Base-by-base conservation (phyloP, 2,113 vertebrate genomes). In the Cairina moschata region DNA sequence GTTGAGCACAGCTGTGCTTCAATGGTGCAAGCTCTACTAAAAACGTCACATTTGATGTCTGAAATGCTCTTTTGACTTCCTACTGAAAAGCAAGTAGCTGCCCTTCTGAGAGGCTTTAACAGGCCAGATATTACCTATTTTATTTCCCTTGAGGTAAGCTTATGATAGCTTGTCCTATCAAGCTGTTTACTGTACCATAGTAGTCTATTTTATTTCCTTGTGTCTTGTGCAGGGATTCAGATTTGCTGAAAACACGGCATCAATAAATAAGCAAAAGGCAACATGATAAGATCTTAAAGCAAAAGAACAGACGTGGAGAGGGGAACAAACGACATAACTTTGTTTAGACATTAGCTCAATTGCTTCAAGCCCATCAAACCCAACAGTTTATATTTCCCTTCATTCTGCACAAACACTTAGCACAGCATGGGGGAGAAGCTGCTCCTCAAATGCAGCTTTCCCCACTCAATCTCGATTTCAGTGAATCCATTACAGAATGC, bases 41-140 rank as follows among this genome's bases (percentile, higher is more conserved):
- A 96, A 94, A 89, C 62, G 74, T 92, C 89, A 87, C 31, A 66
- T 92, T 96, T 94, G 91, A 90, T 95, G 87, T 82, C 87, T 85
- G 73, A n/a, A 67, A 58, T 67, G 86, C 58, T 91, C 8, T 73
- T 84, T 75, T 55, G 78, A 94, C 52, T 69, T 94, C 62, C 58
- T 68, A 69, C 78, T 80, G 78, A 78, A 92, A 94, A 93, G 22
- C 59, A 86, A 92, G 67, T 63, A n/a, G 42, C 84, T 91, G 38
- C 17, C 58, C 84, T 91, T 94, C 62, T 91, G 84, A 63, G 89
- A 89, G 34, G 36, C 28, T 90, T 87, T 85, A 95, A 85, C 86
- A 82, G 73, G 74, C 44, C 32, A 2, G 74, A 66, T 72, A 91
- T 73, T 83, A 82, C 50, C 71, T 76, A 34, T 1, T 95, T 95